A percentile compares a stretch with the other conserved stretches of the same genome.
Conservation (phyloP, 2,797 vertebrate species). For the Phoxinus dragarum region DNA sequence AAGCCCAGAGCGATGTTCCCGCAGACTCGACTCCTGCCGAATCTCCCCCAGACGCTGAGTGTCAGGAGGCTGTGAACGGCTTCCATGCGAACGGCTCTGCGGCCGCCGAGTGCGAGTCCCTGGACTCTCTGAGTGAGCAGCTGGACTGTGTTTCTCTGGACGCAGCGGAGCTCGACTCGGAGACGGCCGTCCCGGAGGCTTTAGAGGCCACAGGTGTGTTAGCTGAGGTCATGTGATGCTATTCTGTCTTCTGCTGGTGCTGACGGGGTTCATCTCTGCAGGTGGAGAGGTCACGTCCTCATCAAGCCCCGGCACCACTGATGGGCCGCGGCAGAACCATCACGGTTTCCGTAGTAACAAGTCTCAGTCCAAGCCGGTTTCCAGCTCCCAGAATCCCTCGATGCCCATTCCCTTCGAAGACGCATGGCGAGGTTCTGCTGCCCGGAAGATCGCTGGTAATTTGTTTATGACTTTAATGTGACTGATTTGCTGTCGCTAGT, state of each 20-base stretch:
- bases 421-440: constrained; percentile 64
- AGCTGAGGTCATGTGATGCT: neutral
- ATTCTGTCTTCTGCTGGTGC: neutral
- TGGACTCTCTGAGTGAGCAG: constrained; percentile 93
- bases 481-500: neutral
- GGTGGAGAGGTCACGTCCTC: constrained; percentile 72
- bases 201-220: constrained; percentile 71
- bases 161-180: constrained; percentile 86
- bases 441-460: constrained; percentile 77
- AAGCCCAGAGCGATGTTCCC: constrained; percentile 75
- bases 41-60: constrained; percentile 62
- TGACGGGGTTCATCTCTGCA: constrained; percentile 53
- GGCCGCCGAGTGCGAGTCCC: constrained; percentile 86
- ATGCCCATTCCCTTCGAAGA: constrained; percentile 60
- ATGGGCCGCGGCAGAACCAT: constrained; percentile 64
- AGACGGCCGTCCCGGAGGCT: constrained; percentile 73
- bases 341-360: constrained; percentile 71
- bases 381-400: constrained; percentile 64
- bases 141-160: constrained; percentile 90
- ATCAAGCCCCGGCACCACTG: constrained; percentile 63
- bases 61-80: constrained; percentile 85
- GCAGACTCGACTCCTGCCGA: constrained; percentile 72
- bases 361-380: constrained; percentile 65
- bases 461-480: neutral
- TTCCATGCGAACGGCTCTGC: constrained; percentile 91